Conservation (phyloP, 2,888 invertebrate genomes). For the Amphipyra tragopoginis region DNA sequence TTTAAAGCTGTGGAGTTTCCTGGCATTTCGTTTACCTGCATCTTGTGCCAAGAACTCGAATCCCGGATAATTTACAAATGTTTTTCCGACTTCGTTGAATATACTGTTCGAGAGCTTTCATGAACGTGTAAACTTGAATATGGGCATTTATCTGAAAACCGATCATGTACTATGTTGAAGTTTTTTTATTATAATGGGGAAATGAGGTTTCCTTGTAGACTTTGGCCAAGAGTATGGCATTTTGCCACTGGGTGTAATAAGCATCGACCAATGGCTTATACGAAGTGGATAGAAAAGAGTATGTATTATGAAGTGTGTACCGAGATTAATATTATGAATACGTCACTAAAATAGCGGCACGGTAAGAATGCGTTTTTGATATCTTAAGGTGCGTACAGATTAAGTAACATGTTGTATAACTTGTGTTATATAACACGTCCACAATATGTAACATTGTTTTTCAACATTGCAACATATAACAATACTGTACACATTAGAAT, state of each 20-base stretch:
- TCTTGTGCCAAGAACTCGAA: constrained; percentile 40
- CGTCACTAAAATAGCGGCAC: no score
- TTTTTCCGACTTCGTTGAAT: constrained; percentile 39
- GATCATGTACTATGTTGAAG: constrained; percentile 22
- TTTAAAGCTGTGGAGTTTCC: constrained; percentile 13
- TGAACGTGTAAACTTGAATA: constrained; percentile 46
- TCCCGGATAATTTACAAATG: constrained; percentile 44
- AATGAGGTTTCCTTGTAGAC: constrained; percentile 25
- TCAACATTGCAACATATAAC: no score
- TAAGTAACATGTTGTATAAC: no score
- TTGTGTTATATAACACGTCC: no score
- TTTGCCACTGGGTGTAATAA: constrained; percentile 17
- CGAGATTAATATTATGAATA: no score
- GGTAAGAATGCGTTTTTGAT: no score
- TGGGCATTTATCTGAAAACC: constrained; percentile 37
- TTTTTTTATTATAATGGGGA: constrained; percentile 32
- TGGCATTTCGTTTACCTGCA: constrained; percentile 35
- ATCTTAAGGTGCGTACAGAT: no score
- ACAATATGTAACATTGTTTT: no score
- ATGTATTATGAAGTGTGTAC: no score
- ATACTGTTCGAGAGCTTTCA: constrained; percentile 42
- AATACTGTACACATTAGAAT: no score
- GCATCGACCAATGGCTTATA: neutral
- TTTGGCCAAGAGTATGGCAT: constrained; percentile 26
- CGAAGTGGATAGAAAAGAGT: neutral